Evolutionary conservation across 2,888 invertebrate genomes (phyloP), one percentile per base, ranked within the genome.

Genomic region (Rhagium mordax): DNA sequence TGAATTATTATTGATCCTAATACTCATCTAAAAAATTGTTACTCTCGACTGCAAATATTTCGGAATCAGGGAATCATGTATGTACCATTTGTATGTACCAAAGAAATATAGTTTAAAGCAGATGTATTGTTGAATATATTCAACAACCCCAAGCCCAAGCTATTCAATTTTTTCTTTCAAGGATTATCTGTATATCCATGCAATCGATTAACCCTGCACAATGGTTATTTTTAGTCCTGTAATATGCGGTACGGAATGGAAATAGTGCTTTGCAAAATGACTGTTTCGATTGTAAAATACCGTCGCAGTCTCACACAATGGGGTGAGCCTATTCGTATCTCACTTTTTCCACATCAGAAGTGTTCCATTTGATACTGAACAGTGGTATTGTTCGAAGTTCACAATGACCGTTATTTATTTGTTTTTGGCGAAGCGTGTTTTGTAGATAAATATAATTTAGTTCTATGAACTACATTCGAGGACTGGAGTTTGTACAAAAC

Each of bases 221-320:
- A 27, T 5, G 18, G n/a, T 27, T 59, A 59, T 59, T 59, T 59
- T 59, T 59, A 59, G 59, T 29, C 18, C 16, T 59, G 15, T 33
- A 29, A 57, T 57, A 29, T 59, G 33, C 18, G 8, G 33, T 33
- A 59, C 33, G 33, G 33, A 59, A 59, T 59, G 33, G 59, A 59
- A 59, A 59, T 59, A 24, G 59, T 59, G 59, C 59, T 59, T 59
- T 59, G 59, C 59, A 33, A 59, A 33, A 59, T 59, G 33, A 59
- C 33, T 1, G 59, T 59, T 59, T 59, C 59, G 59, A 59, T 59
- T 59, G 59, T 59, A 33, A 24, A 24, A 53, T 24, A n/a, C 15
- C 16, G 18, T 33, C 33, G 33, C 59, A 59, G n/a, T 18, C 59
- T 7, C 7, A 33, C 59, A 59, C 59, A 20, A 59, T 33, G 33